phyloP scores from a whole-genome alignment of 2,797 vertebrate genomes.

The Hozukius guyotensis region DNA sequence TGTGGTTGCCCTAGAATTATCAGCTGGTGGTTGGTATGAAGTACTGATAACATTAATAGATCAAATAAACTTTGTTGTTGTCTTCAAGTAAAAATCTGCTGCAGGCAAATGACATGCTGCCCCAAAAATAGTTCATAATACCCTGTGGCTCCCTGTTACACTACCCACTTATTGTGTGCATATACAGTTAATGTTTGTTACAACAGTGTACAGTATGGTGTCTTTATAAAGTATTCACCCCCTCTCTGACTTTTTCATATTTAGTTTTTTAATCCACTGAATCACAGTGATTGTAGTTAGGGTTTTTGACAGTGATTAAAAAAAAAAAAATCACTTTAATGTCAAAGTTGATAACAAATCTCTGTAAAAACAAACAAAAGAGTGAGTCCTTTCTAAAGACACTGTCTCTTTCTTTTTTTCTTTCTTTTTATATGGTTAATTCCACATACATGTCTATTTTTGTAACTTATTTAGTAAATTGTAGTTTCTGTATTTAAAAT shows the following conservation, averaged over 20 bases:
- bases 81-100: not conserved
- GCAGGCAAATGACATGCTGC: not conserved
- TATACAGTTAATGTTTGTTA: not conserved
- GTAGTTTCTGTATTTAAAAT: not conserved
- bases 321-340: not conserved
- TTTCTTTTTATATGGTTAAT: not conserved
- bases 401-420: not conserved
- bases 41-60: not conserved
- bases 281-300: not conserved
- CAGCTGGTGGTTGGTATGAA: not conserved
- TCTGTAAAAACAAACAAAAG: not conserved
- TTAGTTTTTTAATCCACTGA: not conserved
- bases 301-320: not conserved
- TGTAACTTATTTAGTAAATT: too few species aligned
- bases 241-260: not conserved
- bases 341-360: not conserved
- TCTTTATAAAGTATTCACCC: not conserved
- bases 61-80: not conserved
- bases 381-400: not conserved
- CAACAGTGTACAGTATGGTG: not conserved
- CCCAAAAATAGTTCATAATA: not conserved
- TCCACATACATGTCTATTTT: not conserved
- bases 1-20: constrained; percentile 1
- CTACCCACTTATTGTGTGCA: not conserved
- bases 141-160: not conserved